Percentiles rank a stretch among this genome's conserved stretches.
Conservation (phyloP, 1,140 invertebrate genomes). For the Vanessa atalanta region DNA sequence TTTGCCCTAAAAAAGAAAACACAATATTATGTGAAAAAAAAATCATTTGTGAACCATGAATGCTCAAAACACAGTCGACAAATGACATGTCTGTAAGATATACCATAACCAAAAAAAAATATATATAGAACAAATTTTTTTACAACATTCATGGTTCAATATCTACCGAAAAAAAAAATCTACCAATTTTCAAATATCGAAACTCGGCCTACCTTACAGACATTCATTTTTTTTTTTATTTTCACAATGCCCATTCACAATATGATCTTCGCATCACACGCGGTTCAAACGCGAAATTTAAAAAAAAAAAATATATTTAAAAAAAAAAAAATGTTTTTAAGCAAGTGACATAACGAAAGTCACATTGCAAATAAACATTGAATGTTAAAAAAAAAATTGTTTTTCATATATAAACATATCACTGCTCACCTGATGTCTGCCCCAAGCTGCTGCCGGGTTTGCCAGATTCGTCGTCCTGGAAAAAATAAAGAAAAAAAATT, state of each 20-base stretch:
- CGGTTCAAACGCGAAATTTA: constrained; percentile 33
- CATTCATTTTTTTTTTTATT: constrained; percentile 56
- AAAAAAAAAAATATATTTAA: constrained; percentile 40
- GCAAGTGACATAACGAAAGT: constrained; percentile 66
- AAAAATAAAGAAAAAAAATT: neutral
- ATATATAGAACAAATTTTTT: constrained; percentile 38
- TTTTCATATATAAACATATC: constrained; percentile 33
- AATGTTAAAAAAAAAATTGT: constrained; percentile 34
- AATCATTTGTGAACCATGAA: constrained; percentile 71
- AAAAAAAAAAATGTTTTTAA: constrained; percentile 39
- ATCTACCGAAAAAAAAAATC: constrained; percentile 42
- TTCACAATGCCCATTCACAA: constrained; percentile 74
- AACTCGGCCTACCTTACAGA: constrained; percentile 80
- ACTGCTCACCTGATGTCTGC: constrained; percentile 64
- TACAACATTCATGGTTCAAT: constrained; percentile 74
- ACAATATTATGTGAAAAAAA: constrained; percentile 23
- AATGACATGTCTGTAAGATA: constrained; percentile 79
- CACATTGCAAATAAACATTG: constrained; percentile 78
- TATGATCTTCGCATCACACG: constrained; percentile 67
- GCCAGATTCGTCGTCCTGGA: constrained; percentile 66
- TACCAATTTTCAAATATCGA: constrained; percentile 40
- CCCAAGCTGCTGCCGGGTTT: constrained; percentile 70
- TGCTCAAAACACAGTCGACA: constrained; percentile 56
- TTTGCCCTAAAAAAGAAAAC: constrained; percentile 51
- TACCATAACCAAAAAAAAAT: constrained; percentile 48